phyloP scores from a whole-genome alignment of 2,888 invertebrate species.

The Julus scanicus region DNA sequence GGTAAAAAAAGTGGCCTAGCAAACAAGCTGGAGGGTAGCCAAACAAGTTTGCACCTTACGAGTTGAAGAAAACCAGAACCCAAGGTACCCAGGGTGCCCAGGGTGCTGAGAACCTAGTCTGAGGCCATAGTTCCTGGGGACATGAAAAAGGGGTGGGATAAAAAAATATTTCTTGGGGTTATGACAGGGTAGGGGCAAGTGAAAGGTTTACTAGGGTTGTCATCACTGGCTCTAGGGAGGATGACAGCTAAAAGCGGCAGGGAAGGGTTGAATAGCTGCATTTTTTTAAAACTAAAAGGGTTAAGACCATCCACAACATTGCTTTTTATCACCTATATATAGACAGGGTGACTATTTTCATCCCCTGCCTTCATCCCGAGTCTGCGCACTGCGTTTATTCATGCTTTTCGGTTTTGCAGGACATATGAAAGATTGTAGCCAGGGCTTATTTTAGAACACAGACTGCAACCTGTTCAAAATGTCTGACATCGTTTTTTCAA shows the following conservation, averaged over 20 bases:
- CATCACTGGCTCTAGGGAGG: constrained; percentile 32
- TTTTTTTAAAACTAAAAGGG: constrained; percentile 49
- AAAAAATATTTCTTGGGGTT: constrained; percentile 27
- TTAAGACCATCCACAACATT: constrained; percentile 52
- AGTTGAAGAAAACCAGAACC: constrained; percentile 36
- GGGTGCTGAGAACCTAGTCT: constrained; percentile 36
- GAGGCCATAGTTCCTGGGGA: background rate
- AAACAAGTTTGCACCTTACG: constrained; percentile 45
- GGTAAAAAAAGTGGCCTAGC: constrained; percentile 18
- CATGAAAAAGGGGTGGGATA: background rate
- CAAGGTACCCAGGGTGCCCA: too few species aligned
- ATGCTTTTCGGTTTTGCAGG: constrained; percentile 21
- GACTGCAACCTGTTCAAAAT: constrained; percentile 39
- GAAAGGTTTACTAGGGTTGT: constrained; percentile 43
- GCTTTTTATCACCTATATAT: constrained; percentile 47
- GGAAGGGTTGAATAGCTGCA: constrained; percentile 42
- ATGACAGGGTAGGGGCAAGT: constrained; percentile 24
- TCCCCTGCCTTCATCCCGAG: background rate
- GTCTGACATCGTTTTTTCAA: background rate
- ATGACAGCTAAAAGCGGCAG: constrained; percentile 47
- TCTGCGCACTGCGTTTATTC: constrained; percentile 6
- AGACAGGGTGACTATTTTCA: constrained; percentile 41
- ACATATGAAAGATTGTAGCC: background rate
- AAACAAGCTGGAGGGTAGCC: constrained; percentile 40
- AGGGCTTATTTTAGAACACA: background rate